Conservation (phyloP, 1,140 invertebrate genomes). For the Drosophila sp. region DNA sequence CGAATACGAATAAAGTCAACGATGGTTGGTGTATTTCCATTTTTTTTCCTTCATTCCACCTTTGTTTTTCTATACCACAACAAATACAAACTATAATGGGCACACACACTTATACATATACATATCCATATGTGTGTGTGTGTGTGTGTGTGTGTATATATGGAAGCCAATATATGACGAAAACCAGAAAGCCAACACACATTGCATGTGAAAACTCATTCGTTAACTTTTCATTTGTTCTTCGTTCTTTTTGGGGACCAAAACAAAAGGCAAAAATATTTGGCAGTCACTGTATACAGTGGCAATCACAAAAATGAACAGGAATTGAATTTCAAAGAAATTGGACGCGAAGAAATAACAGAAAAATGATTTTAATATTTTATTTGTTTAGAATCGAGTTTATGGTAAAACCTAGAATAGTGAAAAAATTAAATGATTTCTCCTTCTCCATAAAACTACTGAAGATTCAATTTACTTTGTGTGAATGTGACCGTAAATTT, state of each 20-base stretch:
- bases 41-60: constrained; percentile 12
- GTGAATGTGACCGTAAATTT: too few species aligned
- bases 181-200: constrained; percentile 54
- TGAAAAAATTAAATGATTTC: too few species aligned
- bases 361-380: too few species aligned
- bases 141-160: constrained; percentile 34
- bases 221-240: constrained; percentile 53
- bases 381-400: too few species aligned
- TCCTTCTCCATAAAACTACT: too few species aligned
- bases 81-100: constrained; percentile 54
- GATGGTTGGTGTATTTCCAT: constrained; percentile 46
- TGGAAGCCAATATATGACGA: constrained; percentile 71
- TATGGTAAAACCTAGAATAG: too few species aligned
- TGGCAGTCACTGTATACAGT: constrained; percentile 31
- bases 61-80: constrained; percentile 23
- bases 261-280: constrained; percentile 59
- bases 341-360: too few species aligned
- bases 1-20: constrained; percentile 78
- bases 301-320: neutral
- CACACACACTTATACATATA: constrained; percentile 39
- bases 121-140: neutral
- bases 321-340: neutral
- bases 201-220: constrained; percentile 75
- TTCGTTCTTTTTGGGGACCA: neutral
- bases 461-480: too few species aligned